Percentiles rank a stretch among this genome's conserved stretches.
phyloP scores from a whole-genome alignment of 2,113 vertebrate species.

The Dipodomys stephensi region DNA sequence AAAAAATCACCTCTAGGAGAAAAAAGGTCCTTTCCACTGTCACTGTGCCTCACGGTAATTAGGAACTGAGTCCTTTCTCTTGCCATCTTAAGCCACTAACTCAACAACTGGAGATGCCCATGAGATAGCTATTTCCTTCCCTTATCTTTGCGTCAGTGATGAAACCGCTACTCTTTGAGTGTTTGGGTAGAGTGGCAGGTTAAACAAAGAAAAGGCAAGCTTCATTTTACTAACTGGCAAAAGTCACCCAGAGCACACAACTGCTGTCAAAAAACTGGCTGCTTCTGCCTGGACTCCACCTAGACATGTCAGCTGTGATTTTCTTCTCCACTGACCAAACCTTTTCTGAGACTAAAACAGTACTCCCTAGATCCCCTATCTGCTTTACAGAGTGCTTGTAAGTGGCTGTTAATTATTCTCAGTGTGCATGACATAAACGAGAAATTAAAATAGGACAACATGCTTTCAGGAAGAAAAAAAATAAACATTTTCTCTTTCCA shows the following conservation, averaged over 20 bases:
- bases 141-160: neutral
- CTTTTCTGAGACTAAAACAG: slow-evolving; percentile 44
- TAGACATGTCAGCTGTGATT: slow-evolving; percentile 46
- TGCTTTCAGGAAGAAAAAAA: neutral
- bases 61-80: slow-evolving; percentile 48
- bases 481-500: slow-evolving; percentile 24
- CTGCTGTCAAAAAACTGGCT: neutral
- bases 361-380: slow-evolving; percentile 46
- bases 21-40: slow-evolving; percentile 56
- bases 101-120: neutral
- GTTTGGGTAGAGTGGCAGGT: neutral
- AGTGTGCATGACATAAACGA: neutral
- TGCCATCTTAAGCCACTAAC: slow-evolving; percentile 55
- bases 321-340: slow-evolving; percentile 56
- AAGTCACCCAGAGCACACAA: neutral
- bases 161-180: neutral
- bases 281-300: neutral
- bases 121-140: neutral
- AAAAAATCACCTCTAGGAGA: slow-evolving; percentile 57
- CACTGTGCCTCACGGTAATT: slow-evolving; percentile 58
- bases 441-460: slow-evolving; percentile 23
- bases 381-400: slow-evolving; percentile 49
- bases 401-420: slow-evolving; percentile 67
- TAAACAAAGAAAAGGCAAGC: slow-evolving; percentile 52
- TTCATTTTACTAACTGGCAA: neutral